These are phyloP conservation scores for Drosophila melanogaster DNA, from an alignment of 1,140 invertebrate species.

Conservation along the genomic window Release_6_plus_ISO1_MT NT_033777.3:6276501-6277000, in stretches of 20 bases:
- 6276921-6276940: constrained; percentile 43
- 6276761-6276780: constrained; percentile 35
- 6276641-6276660: constrained; percentile 1
- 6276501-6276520: too few relatives aligned
- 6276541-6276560: too few relatives aligned
- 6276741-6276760: constrained; percentile 21
- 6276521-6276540: too few relatives aligned
- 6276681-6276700: constrained; percentile 3
- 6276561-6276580: too few relatives aligned
- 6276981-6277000: constrained; percentile 59
- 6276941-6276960: constrained; percentile 7
- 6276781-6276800: constrained; percentile 18
- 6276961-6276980: constrained; percentile 53
- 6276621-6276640: background rate
- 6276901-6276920: constrained; percentile 13
- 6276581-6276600: background rate
- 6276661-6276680: background rate
- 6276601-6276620: background rate
- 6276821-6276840: constrained; percentile 33
- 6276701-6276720: constrained; percentile 12
- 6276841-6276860: constrained; percentile 24
- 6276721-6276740: constrained; percentile 6
- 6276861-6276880: constrained; percentile 40
- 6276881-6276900: constrained; percentile 28
- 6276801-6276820: constrained; percentile 22